Base-by-base conservation (phyloP, 2,113 vertebrate genomes). In the Columbina picui region DNA sequence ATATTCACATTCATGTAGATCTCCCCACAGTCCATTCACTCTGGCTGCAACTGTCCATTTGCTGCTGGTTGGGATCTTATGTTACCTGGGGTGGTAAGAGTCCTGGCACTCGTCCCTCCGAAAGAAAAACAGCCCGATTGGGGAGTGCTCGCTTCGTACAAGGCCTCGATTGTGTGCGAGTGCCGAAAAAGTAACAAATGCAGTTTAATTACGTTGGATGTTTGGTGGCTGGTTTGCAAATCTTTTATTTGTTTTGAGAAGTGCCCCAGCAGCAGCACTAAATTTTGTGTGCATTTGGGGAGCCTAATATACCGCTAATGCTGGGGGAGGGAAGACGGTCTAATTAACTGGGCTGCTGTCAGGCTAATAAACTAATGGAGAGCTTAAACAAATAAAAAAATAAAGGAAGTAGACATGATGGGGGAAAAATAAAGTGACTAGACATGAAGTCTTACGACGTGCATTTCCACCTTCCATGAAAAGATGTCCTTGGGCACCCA, bases 161-260 rank as follows among this genome's bases (percentile, higher is more conserved):
- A 98, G 98, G 98, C 97, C 96, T 80, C 75, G 92, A 98, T 98
- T 98, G 98, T 98, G 95, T 84, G 88, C 49, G 75, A 92, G 96
- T 77, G 95, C 96, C 75, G 95, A 91, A 96, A 97, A 96, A 98
- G 98, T 98, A 98, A 98, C 98, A 98, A 98, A 98, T 97, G 97
- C 97, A 96, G 92, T 97, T 98, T 98, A 98, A 98, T 98, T 98
- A 98, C 96, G 29, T 96, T 94, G 97, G 97, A 98, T 97, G 98
- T 97, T 98, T 97, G 96, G 96, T 98, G 98, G 97, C 97, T 98
- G 95, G 80, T 96, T 98, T 96, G 97, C 98, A 98, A 98, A 98
- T 97, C 97, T 97, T 98, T 98, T 98, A 98, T 98, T 98, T 98
- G 98, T 98, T 98, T 98, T 98, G 94, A 98, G 97, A 98, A 97